Evolutionary conservation across 1,140 invertebrate species (phyloP), one percentile per base, ranked within the genome.

Genomic region (Metaphire vulgaris): DNA sequence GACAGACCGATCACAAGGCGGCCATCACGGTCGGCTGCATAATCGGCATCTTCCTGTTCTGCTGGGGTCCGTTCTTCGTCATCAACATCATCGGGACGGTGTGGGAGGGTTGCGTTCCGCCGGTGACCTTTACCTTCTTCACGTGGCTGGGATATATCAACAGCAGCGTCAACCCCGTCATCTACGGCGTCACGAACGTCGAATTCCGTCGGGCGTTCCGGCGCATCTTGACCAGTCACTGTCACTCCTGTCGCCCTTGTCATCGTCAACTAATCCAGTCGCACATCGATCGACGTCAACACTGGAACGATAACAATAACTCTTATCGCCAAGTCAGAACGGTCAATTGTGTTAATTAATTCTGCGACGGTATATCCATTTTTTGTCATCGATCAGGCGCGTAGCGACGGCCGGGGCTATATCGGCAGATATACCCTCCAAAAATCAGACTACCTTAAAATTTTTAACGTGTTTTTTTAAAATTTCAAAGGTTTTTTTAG

Each of bases 91-190:
- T 97, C 80, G 93, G 93, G 6, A 95, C 95, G 6, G 82, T 82
- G 74, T 83, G 85, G 82, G 21, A 79, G 81, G 83, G 81, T 33
- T 86, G 85, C 81, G 82, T 83, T 69, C 86, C 82, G n/a, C 78
- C 96, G 81, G 90, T 96, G 66, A 91, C 98, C 1, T 93, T 93
- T 77, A 93, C 93, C 16, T 90, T 98, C 32, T 93, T 98, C 41
- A 98, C 95, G 56, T 99, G 97, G 97, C 90, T 98, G 1, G 97
- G 97, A 69, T 99, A 98, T 93, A 93, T 98, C 81, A 99, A 99
- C 87, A 76, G 75, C 34, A 12, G 41, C 41, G 65, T 85, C 1
- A 85, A 85, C 76, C 84, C 85, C n/a, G 74, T 86, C 71, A 86
- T 85, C 70, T 85, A 85, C 76, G 81, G 82, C 75, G 84, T 83